Conservation (phyloP, 53 echinoderm and acorn worm species). For the Zoroaster sp. region DNA sequence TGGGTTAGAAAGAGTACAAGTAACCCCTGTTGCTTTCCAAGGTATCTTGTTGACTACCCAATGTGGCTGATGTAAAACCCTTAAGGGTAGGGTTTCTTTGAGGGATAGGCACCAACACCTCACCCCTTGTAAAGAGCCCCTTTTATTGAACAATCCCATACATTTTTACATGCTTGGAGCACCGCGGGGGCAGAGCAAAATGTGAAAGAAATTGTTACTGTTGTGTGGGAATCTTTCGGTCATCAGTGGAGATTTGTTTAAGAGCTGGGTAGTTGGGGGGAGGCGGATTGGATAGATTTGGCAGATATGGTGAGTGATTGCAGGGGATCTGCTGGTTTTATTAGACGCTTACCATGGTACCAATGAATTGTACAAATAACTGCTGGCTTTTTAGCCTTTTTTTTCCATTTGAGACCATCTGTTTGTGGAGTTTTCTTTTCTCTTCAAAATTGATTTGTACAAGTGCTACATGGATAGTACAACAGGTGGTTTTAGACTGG, state of each 20-base stretch:
- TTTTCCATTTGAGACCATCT: neutral
- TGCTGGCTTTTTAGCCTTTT: neutral
- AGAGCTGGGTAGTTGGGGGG: neutral
- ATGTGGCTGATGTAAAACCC: neutral
- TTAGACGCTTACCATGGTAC: neutral
- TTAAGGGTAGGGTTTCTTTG: neutral
- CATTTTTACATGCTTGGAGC: neutral
- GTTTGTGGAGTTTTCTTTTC: neutral
- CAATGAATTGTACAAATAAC: slow-evolving; percentile 34
- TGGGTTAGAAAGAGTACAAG: neutral
- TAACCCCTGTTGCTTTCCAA: slow-evolving; percentile 36
- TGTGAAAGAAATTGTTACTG: slow-evolving; percentile 14
- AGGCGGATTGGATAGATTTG: neutral
- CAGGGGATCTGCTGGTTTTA: slow-evolving; percentile 21
- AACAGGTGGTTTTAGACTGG: too few species aligned
- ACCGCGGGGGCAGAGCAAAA: slow-evolving; percentile 26
- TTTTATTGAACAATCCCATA: neutral
- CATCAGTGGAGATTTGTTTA: slow-evolving; percentile 18
- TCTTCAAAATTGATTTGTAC: too few species aligned
- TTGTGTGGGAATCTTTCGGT: neutral
- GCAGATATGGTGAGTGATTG: slow-evolving; percentile 17
- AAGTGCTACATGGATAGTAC: too few species aligned
- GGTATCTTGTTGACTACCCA: slow-evolving; percentile 16
- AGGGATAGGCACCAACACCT: slow-evolving; percentile 2
- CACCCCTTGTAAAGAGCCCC: neutral